Conservation (phyloP, 64 coral and sea anemone species). For the Anthopleura sola region DNA sequence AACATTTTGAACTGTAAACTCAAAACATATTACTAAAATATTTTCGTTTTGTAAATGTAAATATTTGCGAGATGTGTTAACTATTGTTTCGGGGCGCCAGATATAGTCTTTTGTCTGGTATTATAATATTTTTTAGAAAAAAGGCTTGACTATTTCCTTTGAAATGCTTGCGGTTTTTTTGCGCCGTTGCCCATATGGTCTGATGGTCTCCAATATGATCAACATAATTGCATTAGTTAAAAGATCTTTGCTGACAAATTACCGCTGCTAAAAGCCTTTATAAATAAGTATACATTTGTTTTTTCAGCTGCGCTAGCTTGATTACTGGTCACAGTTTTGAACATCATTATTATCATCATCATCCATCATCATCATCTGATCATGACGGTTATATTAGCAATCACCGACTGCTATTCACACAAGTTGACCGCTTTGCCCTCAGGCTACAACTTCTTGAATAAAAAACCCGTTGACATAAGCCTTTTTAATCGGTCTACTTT, state of each 20-base stretch:
- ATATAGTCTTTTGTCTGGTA: background rate
- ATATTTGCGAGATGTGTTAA: background rate
- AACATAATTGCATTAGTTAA: background rate
- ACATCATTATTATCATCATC: background rate
- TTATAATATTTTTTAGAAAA: background rate
- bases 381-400: background rate
- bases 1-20: background rate
- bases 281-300: background rate
- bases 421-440: background rate
- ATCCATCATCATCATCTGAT: background rate
- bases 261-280: background rate
- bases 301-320: background rate
- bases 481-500: background rate
- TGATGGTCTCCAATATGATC: too few species aligned
- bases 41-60: background rate
- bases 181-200: background rate
- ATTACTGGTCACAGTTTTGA: background rate
- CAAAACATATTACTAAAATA: background rate
- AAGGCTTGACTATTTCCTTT: background rate
- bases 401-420: background rate
- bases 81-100: background rate
- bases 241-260: background rate
- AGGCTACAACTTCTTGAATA: background rate
- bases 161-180: background rate
- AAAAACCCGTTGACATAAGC: background rate